Conservation (phyloP, 2,113 vertebrate genomes). For the Leiothrix lutea region DNA sequence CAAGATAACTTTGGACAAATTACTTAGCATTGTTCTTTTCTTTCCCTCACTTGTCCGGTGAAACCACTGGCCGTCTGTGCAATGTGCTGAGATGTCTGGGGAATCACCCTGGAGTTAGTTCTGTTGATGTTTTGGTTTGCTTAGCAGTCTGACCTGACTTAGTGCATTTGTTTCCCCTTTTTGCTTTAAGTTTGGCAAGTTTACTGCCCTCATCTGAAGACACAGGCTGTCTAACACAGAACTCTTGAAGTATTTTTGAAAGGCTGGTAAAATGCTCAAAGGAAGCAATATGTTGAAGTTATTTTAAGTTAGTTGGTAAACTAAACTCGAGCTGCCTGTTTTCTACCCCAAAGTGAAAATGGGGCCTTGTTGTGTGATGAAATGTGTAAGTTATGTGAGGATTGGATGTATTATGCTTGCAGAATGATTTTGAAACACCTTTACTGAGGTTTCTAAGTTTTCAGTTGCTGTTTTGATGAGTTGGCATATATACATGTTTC, state of each 20-base stretch:
- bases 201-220: neutral
- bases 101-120: neutral
- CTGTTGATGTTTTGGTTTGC: neutral
- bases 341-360: neutral
- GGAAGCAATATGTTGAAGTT: neutral
- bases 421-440: neutral
- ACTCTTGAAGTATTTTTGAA: neutral
- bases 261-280: neutral
- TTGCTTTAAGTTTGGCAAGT: neutral
- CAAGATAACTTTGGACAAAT: neutral
- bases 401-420: neutral
- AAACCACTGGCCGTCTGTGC: neutral
- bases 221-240: neutral
- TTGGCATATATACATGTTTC: rapidly evolving
- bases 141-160: neutral
- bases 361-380: neutral
- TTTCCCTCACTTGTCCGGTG: neutral
- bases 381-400: neutral
- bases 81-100: neutral
- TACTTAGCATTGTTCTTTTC: neutral
- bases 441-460: neutral
- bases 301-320: neutral
- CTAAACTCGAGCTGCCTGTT: neutral
- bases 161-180: neutral
- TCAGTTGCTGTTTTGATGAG: neutral